Base-by-base conservation (phyloP, 2,888 invertebrate species). In the Napeogenes sylphis region DNA sequence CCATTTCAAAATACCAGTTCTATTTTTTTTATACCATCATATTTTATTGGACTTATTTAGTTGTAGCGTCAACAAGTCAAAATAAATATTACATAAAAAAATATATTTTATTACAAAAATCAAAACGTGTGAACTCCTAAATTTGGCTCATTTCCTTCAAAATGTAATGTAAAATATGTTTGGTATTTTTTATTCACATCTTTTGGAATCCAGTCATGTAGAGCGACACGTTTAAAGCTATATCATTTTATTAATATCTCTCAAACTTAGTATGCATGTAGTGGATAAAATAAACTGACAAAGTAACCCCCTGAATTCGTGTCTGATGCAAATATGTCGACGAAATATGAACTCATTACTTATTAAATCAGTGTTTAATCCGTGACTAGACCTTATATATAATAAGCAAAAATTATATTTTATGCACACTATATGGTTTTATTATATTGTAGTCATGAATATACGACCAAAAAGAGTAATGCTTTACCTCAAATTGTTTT, bases 251-350 rank as follows among this genome's bases (percentile, higher is more conserved):
- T 30, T 51, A 51, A 51, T 42, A 42, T 12, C 30, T 30, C 4
- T 2, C 6, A 14, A 51, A 51, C 51, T 30, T 51, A 30, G 51
- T 51, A 51, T 51, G 51, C 51, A 51, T 30, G 10, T 10, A 30
- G 51, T 51, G 51, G 51, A 8, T 51, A 30, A 51, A 51, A 51
- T 51, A 30, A 51, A 30, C 21, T 51, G 51, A 30, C 30, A 51
- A 8, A 30, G 1, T n/a, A 51, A 30, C 51, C 30, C 21, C 51
- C 21, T 51, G 51, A 51, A 51, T 51, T 51, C 51, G 30, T 30
- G 51, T 51, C 51, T 51, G 51, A 51, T 51, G 51, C 51, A 51
- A 51, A 51, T 51, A 51, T 30, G 5, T 6, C 12, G 21, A 51
- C 51, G 30, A 51, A 51, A 51, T 51, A 51, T 51, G 30, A 51